A percentile compares a stretch with the other conserved stretches of the same genome.
Evolutionary conservation across 2,113 vertebrate species (phyloP).

Genomic region (Zonotrichia leucophrys): DNA sequence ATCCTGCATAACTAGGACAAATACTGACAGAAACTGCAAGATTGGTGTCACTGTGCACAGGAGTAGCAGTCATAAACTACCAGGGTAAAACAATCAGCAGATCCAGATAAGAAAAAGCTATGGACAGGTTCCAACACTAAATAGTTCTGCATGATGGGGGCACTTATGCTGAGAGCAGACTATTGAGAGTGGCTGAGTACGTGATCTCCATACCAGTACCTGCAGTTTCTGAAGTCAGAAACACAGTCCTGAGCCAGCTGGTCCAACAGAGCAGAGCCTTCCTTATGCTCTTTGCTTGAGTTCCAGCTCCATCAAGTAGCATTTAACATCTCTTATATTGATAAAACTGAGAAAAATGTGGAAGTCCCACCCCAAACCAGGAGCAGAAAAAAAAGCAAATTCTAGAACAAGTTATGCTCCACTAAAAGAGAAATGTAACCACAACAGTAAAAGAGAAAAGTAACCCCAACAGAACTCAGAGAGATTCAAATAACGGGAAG

Average conservation of each 20-base stretch:
- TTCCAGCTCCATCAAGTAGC: neutral
- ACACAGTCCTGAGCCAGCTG: neutral
- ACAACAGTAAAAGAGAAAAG: neutral
- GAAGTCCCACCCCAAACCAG: neutral
- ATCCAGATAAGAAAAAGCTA: neutral
- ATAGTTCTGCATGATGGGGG: neutral
- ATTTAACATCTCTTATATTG: neutral
- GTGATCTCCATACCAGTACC: neutral
- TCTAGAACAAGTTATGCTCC: neutral
- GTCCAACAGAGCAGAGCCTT: neutral
- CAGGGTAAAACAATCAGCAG: neutral
- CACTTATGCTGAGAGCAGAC: neutral
- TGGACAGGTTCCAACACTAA: neutral
- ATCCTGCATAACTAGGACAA: neutral
- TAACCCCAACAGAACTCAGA: neutral
- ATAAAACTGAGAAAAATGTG: neutral
- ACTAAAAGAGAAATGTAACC: neutral
- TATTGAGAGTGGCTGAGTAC: fast-evolving
- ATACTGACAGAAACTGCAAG: neutral
- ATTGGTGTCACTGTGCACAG: neutral
- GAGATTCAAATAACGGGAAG: neutral
- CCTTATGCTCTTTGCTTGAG: neutral
- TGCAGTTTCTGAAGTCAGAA: neutral
- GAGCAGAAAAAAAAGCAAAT: neutral
- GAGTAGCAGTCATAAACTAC: neutral